Percentiles rank a stretch among this genome's conserved stretches.
Conservation (phyloP, 2,888 invertebrate genomes). For the Ophioninae sp. region DNA sequence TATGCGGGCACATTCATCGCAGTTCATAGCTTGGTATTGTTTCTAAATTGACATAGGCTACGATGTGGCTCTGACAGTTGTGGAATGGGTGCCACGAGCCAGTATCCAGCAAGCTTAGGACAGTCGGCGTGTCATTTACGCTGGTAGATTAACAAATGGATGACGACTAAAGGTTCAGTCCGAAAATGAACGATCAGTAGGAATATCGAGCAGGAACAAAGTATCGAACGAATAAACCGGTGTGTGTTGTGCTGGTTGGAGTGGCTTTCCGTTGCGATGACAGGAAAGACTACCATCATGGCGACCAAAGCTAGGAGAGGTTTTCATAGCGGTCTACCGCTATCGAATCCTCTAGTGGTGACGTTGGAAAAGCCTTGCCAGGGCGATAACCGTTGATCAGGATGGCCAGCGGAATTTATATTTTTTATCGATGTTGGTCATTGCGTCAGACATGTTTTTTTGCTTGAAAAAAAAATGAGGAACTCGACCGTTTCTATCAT, state of each 20-base stretch:
- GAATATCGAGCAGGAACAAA: slow-evolving; percentile 15
- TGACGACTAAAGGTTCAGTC: slow-evolving; percentile 23
- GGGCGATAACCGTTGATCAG: background rate
- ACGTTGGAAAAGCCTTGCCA: background rate
- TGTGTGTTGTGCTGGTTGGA: slow-evolving; percentile 2
- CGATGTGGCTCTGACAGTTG: slow-evolving; percentile 63
- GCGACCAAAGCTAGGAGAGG: background rate
- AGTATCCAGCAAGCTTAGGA: slow-evolving; percentile 1
- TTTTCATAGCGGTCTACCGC: background rate
- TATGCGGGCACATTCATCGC: slow-evolving; percentile 64
- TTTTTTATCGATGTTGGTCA: background rate
- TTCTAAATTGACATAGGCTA: slow-evolving; percentile 64
- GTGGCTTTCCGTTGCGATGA: slow-evolving; percentile 18
- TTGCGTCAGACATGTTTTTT: background rate
- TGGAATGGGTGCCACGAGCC: slow-evolving; percentile 34
- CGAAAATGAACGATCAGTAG: slow-evolving; percentile 15
- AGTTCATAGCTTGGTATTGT: slow-evolving; percentile 61
- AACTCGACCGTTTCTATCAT: background rate
- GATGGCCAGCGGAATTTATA: background rate
- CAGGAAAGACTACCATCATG: slow-evolving; percentile 3
- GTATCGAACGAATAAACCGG: slow-evolving; percentile 21
- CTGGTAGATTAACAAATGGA: slow-evolving; percentile 55
- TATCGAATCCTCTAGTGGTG: background rate
- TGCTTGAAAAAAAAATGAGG: background rate
- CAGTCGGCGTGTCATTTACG: slow-evolving; percentile 48